phyloP scores from a whole-genome alignment of 2,888 invertebrate species.

The Sericinus montela region DNA sequence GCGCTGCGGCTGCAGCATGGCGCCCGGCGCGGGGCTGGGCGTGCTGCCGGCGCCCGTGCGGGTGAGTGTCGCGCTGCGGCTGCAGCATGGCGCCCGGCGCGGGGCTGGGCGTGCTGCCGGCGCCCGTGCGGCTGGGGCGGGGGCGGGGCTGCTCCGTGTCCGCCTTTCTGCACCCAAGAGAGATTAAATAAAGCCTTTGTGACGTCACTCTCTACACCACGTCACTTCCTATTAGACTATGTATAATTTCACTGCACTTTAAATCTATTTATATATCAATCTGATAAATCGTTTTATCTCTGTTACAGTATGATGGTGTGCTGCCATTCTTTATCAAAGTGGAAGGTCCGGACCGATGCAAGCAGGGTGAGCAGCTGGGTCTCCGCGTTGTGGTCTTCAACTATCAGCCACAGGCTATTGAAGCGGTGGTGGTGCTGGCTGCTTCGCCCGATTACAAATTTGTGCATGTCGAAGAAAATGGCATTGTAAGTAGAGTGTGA shows the following conservation, averaged over 20 bases:
- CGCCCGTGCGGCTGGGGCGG: conserved; percentile 83
- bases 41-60: conserved; percentile 81
- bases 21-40: conserved; percentile 6
- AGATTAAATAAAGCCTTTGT: no score
- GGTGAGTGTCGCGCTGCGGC: conserved; percentile 89
- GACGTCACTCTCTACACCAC: no score
- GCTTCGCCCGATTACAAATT: conserved; percentile 93
- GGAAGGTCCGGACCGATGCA: conserved; percentile 90
- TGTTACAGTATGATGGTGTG: conserved; percentile 87
- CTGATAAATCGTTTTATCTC: not conserved
- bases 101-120: conserved; percentile 92
- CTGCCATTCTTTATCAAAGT: conserved; percentile 97
- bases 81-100: conserved; percentile 92
- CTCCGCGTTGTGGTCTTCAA: conserved; percentile 96
- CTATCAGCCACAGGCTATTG: conserved; percentile 91
- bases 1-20: no score
- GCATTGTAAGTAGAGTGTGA: conserved; percentile 79
- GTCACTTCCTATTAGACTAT: no score
- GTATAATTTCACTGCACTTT: no score
- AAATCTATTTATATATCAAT: no score
- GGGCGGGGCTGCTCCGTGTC: no score
- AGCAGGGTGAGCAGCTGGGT: conserved; percentile 96
- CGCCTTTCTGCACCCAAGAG: no score
- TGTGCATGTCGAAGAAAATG: conserved; percentile 93
- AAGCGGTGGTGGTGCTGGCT: conserved; percentile 91